Percentiles rank a stretch among this genome's conserved stretches.
These are phyloP conservation scores for Quiscalus mexicanus DNA, from an alignment of 2,113 vertebrate species.

Conservation along the genomic window DNA sequence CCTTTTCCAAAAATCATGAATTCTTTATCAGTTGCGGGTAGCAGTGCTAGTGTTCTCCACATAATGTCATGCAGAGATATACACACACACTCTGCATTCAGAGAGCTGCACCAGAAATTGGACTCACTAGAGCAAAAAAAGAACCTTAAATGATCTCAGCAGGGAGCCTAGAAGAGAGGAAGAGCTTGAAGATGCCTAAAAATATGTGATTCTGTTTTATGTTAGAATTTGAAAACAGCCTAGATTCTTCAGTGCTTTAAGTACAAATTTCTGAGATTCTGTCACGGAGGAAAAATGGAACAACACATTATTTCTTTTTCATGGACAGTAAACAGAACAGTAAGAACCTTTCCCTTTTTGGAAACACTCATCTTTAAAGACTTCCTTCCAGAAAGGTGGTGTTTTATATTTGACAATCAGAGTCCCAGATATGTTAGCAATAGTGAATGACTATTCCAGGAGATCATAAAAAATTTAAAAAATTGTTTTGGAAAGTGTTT, in stretches of 20 bases:
- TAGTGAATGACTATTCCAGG: neutral
- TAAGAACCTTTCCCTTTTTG: neutral
- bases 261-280: neutral
- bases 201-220: neutral
- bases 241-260: neutral
- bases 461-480: neutral
- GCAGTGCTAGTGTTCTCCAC: neutral
- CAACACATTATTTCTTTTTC: neutral
- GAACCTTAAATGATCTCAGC: neutral
- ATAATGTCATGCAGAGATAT: neutral
- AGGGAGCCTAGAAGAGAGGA: neutral
- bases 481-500: neutral
- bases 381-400: neutral
- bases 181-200: neutral
- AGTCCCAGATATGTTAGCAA: neutral
- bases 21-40: conserved; percentile 14
- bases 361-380: neutral
- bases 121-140: conserved; percentile 2
- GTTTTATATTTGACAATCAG: neutral
- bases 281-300: neutral
- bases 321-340: neutral
- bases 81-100: neutral
- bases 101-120: conserved; percentile 15
- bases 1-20: conserved; percentile 23
- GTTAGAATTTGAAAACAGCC: neutral